Evolutionary conservation across 2,888 invertebrate genomes (phyloP).

Genomic region (Phoenoteleia sp.): DNA sequence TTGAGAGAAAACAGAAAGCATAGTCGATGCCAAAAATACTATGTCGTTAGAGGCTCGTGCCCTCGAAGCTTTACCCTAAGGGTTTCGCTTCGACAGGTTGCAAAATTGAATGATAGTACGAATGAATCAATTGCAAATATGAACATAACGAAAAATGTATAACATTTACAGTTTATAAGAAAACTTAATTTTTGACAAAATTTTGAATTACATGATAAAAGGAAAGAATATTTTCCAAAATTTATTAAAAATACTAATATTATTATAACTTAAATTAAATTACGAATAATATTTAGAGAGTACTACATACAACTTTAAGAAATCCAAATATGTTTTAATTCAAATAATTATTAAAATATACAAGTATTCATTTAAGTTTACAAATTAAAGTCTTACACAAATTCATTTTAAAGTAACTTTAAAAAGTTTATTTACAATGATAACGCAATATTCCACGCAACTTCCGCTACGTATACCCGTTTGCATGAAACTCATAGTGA

Average conservation of each 20-base stretch:
- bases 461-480: neutral
- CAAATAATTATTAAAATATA: no score
- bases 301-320: no score
- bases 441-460: neutral
- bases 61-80: slow-evolving; percentile 45
- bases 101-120: slow-evolving; percentile 51
- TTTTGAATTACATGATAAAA: neutral
- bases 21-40: slow-evolving; percentile 28
- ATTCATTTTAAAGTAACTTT: neutral
- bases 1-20: slow-evolving; percentile 25
- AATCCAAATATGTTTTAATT: no score
- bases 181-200: no score
- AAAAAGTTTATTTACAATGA: neutral
- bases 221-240: no score
- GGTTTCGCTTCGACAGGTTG: slow-evolving; percentile 34
- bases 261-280: no score
- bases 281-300: no score
- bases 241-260: no score
- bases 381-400: neutral
- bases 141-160: neutral
- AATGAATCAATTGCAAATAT: slow-evolving; percentile 58
- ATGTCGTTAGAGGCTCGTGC: slow-evolving; percentile 33
- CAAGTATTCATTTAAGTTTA: no score
- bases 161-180: slow-evolving; percentile 12
- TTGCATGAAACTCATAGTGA: neutral